Evolutionary conservation across 2,113 vertebrate genomes (phyloP), one percentile per base, ranked within the genome.

Genomic region (Glaucidium brasilianum): DNA sequence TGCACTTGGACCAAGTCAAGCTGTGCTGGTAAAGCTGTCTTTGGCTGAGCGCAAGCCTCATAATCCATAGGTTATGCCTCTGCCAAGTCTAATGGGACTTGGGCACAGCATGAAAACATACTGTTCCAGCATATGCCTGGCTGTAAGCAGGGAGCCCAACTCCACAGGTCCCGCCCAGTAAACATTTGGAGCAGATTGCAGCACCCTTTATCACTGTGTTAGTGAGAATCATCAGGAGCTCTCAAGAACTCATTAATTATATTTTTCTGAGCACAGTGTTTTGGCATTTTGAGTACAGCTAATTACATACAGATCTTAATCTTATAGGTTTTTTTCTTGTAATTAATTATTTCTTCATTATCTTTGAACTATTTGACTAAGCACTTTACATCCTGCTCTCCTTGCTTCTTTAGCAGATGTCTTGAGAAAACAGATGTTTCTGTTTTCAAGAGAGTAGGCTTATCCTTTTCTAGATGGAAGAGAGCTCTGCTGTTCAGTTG

Each of bases 301-400:
- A 98, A 98, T 98, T 98, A 98, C 94, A 92, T 89, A 92, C 97
- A 98, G 97, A 97, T 97, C 92, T 96, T 97, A 97, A 94, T 97
- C 96, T 95, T 45, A 12, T 15, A 50, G 47, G 27, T 86, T 96
- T 95, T 94, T 88, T 72, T 5, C 83, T 95, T 93, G 90, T 96
- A 97, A 97, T 95, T 97, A 97, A 95, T 98, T 94, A 97, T 98
- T 97, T 97, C 85, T 98, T 97, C 96, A 90, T 98, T 93, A 96
- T 98, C 96, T 96, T 96, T 90, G 88, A 94, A 96, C 83, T 88
- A 67, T 96, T 97, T 94, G 88, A 96, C 93, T 97, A 98, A 97
- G 96, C 87, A 96, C 68, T 90, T 97, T 97, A 97, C 89, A 96
- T 97, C 87, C 87, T 85, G 89, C 25, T 94, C 85, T 94, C 76